Evolutionary conservation across 2,113 vertebrate species (phyloP).

Genomic region (Phyllostomus discolor): DNA sequence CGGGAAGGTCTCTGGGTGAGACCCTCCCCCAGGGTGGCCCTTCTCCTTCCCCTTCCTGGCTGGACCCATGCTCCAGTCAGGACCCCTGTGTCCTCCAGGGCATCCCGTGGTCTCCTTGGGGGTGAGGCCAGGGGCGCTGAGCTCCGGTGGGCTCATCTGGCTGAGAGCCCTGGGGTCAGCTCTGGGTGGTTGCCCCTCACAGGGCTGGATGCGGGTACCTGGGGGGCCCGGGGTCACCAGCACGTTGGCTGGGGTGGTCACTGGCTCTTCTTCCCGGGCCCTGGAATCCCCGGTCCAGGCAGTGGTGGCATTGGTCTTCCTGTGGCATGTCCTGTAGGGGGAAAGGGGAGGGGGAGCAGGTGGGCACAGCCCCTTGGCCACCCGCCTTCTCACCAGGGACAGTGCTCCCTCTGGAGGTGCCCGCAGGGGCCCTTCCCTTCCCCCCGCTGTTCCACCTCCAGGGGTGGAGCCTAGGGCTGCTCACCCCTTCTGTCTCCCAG

Average conservation of each 20-base stretch:
- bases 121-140: neutral
- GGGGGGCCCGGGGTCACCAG: conserved; percentile 53
- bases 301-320: conserved; percentile 72
- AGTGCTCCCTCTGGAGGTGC: neutral
- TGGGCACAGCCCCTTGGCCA: neutral
- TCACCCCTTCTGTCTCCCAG: neutral
- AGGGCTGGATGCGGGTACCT: conserved; percentile 75
- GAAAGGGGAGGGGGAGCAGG: neutral
- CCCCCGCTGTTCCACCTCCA: neutral
- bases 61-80: neutral
- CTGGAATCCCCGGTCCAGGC: conserved; percentile 64
- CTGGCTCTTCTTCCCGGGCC: conserved; percentile 54
- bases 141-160: rapidly evolving
- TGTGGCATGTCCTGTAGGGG: conserved; percentile 45
- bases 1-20: neutral
- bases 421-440: neutral
- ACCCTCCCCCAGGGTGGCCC: neutral
- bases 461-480: neutral
- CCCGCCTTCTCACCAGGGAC: neutral
- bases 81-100: neutral
- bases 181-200: neutral
- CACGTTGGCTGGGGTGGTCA: conserved; percentile 67
- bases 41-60: neutral
- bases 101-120: neutral
- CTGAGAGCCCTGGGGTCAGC: neutral